Evolutionary conservation across 2,888 invertebrate species (phyloP), one percentile per base, ranked within the genome.

Genomic region (Corbicula japonica): DNA sequence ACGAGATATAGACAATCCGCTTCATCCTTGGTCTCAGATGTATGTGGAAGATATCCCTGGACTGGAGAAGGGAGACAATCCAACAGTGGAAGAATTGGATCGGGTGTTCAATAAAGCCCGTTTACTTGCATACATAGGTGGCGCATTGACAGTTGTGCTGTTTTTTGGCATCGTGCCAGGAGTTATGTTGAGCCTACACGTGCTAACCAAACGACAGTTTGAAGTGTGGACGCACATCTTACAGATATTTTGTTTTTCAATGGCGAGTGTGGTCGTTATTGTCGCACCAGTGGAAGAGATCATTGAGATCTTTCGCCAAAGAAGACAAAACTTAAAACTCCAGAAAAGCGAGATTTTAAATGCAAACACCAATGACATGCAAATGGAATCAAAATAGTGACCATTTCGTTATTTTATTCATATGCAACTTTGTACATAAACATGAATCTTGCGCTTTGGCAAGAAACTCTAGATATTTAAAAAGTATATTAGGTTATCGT

Each of bases 1-100:
- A 12, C 76, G 87, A 1, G 86, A 86, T 44, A 91, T 91, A 18
- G 90, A 91, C 76, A 91, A 91, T 63, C 90, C 90, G 0, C 81
- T 91, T 2, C 76, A 83, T 38, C 88, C 90, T 0, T 91, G 90
- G 90, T 79, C 76, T 1, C 85, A 88, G 18, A 63, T 81, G 6
- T 88, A 85, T 62, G 73, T 75, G 21, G 88, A 90, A 18, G 90
- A 91, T 38, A 81, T 90, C 10, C 88, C 87, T 0, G 61, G 83
- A 4, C 62, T 90, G 6, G 58, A 66, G 30, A 68, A 73, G 5
- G 83, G 84, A 8, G 79, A 88, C 46, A 77, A 82, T 60, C 89
- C 89, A 0, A 70, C 86, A 8, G 76, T 76, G 1, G 70, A 82
- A 8, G 79, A 87, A 28, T 76, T 90, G n/a, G 87, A 87, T 21